These are phyloP conservation scores for Mustelus asterias DNA, from an alignment of 2,113 vertebrate genomes.

Conservation along the genomic window DNA sequence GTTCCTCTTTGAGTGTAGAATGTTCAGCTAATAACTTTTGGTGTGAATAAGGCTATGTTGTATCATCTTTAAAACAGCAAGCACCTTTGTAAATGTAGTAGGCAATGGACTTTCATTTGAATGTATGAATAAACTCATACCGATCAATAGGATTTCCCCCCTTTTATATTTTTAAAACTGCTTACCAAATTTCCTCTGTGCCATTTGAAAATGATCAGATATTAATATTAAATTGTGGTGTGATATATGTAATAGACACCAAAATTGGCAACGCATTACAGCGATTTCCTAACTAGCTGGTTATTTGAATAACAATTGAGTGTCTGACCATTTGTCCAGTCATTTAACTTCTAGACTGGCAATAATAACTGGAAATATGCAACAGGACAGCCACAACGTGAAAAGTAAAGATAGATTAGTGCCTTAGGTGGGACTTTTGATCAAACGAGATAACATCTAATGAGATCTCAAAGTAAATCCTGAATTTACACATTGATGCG, in stretches of 20 bases:
- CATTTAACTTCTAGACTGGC: not conserved
- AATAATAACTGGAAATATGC: not conserved
- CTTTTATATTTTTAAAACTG: not conserved
- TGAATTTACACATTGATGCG: not conserved
- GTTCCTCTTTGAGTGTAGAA: not conserved
- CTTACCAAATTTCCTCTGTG: not conserved
- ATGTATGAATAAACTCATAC: not conserved
- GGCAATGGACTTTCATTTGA: not conserved
- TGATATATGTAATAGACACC: not conserved
- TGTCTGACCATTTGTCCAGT: not conserved
- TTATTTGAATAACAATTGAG: not conserved
- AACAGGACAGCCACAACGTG: not conserved
- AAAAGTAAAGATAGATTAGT: not conserved
- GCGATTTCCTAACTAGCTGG: not conserved
- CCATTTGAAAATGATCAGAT: not conserved
- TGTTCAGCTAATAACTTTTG: not conserved
- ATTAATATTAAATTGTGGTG: not conserved
- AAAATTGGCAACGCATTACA: not conserved
- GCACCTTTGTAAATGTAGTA: not conserved
- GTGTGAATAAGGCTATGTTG: not conserved
- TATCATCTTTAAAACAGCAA: not conserved
- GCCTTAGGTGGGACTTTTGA: too few relatives aligned
- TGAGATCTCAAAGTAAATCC: not conserved
- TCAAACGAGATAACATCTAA: not conserved
- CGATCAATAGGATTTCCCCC: not conserved